Conservation (phyloP, 2,797 vertebrate genomes). For the Macropus fuliginosus region DNA sequence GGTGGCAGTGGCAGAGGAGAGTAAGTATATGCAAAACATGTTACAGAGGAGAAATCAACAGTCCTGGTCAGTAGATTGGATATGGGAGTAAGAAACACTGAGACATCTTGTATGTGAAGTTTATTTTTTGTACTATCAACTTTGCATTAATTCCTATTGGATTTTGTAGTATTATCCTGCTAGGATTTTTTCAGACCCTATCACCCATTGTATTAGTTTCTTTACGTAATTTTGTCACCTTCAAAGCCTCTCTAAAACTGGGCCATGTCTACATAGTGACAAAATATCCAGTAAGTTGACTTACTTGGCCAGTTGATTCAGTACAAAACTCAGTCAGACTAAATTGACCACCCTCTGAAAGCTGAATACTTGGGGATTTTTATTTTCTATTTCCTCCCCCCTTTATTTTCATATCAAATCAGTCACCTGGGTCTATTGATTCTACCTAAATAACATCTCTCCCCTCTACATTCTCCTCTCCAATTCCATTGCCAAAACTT, state of each 20-base stretch:
- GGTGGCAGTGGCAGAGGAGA: no score
- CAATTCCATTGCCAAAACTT: background rate
- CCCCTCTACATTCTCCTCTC: background rate
- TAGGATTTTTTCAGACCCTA: background rate
- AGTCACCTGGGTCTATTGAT: background rate
- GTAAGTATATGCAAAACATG: background rate
- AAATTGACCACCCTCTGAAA: background rate
- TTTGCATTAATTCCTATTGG: background rate
- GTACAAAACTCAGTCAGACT: background rate
- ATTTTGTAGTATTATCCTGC: background rate
- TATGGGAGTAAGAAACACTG: background rate
- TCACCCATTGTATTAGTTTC: background rate
- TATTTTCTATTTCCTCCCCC: background rate
- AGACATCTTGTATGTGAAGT: background rate
- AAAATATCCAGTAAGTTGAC: conserved; percentile 8
- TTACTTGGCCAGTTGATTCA: background rate
- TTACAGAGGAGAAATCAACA: background rate
- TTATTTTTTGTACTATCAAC: background rate
- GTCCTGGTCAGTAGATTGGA: background rate
- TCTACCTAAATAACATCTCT: background rate
- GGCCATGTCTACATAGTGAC: background rate
- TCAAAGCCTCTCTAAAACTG: background rate
- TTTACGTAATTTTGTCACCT: background rate
- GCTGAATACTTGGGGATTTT: background rate
- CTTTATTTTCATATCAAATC: background rate